Evolutionary conservation across 2,113 vertebrate genomes (phyloP), one percentile per base, ranked within the genome.

Genomic region (Sceloporus undulatus): DNA sequence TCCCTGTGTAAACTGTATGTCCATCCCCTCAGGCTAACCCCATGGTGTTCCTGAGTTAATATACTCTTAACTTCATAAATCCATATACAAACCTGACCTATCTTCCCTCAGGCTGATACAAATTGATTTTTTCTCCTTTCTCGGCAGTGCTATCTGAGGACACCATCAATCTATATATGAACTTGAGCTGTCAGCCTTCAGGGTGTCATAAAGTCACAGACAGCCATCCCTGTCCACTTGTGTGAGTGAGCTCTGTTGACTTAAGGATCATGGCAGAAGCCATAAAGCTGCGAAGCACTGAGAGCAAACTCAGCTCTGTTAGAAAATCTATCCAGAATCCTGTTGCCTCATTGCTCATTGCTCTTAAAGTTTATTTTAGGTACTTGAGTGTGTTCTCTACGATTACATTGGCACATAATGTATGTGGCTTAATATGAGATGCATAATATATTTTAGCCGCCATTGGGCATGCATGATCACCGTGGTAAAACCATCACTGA

Each of bases 121-220:
- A 92, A 94, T 92, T 88, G 82, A 68, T 42, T 18, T 0, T 34
- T 10, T 1, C 8, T 5, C 25, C 52, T 89, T 66, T 85, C 85
- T 91, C 65, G 70, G 54, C 38, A 54, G 23, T 81, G 23, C 79
- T 90, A 48, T 90, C 75, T 81, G 71, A 62, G 59, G 71, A 84
- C 88, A 90, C 87, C 85, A 88, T 34, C 87, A 93, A 90, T 93
- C 84, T 79, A 27, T 88, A 77, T 78, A 25, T 88, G 91, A 92
- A 85, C 76, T 86, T 18, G 79, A 90, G 87, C 85, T 90, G 88
- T 85, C 81, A 90, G 86, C 87, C 89, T 40, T 27, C 65, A 77
- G 84, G 56, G 79, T 76, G 11, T 78, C 80, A 0, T 86, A 82
- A 92, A 92, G 59, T 10, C n/a, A 42, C 34, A 42, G 85, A 34